A percentile compares a stretch with the other conserved stretches of the same genome.
Conservation (phyloP, 1,140 invertebrate species). For the Dreissena polymorpha region DNA sequence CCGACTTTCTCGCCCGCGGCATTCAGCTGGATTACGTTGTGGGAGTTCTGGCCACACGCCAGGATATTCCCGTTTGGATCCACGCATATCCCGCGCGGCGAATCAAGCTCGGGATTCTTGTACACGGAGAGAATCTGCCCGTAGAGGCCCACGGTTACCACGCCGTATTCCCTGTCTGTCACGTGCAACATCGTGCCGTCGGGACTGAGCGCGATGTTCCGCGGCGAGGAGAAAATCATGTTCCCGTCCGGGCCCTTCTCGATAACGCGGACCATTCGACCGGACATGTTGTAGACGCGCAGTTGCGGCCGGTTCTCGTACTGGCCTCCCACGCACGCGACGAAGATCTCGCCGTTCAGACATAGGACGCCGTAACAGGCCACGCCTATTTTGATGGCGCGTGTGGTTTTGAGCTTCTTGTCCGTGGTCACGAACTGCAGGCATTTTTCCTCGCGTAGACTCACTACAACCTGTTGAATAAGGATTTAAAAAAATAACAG, state of each 20-base stretch:
- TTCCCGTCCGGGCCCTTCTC: slow-evolving; percentile 19
- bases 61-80: slow-evolving; percentile 46
- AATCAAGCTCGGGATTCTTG: slow-evolving; percentile 16
- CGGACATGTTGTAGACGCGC: slow-evolving; percentile 51
- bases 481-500: too few relatives aligned
- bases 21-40: slow-evolving; percentile 45
- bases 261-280: slow-evolving; percentile 34
- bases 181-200: slow-evolving; percentile 47
- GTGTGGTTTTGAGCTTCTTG: slow-evolving; percentile 39
- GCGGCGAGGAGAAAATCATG: slow-evolving; percentile 39
- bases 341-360: slow-evolving; percentile 45
- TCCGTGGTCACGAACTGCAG: slow-evolving; percentile 43
- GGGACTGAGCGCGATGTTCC: slow-evolving; percentile 36
- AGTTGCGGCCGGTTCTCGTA: slow-evolving; percentile 45
- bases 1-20: slow-evolving; percentile 33
- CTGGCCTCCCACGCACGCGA: slow-evolving; percentile 45
- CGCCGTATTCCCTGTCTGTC: slow-evolving; percentile 39
- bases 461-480: slow-evolving; percentile 12
- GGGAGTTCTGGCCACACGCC: slow-evolving; percentile 43
- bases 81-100: slow-evolving; percentile 25
- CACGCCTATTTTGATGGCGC: slow-evolving; percentile 38
- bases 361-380: slow-evolving; percentile 42
- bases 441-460: slow-evolving; percentile 40
- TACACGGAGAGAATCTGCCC: slow-evolving; percentile 23
- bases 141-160: slow-evolving; percentile 36